phyloP scores from a whole-genome alignment of 64 coral and sea anemone species.

The Stylophora pistillata region DNA sequence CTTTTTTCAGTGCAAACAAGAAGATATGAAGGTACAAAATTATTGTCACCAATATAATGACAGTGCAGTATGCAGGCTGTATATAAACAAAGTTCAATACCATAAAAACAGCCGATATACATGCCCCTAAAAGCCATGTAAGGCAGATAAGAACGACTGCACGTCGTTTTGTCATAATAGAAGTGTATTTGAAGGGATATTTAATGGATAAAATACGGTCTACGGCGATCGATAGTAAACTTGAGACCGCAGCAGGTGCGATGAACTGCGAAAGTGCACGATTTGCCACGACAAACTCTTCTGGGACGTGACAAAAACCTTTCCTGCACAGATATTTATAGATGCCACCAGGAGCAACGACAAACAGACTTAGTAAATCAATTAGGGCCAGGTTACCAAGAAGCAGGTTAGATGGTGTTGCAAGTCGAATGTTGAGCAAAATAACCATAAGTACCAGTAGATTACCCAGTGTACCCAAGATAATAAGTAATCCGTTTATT shows the following conservation, averaged over 20 bases:
- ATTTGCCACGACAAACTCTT: neutral
- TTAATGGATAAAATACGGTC: constrained; percentile 27
- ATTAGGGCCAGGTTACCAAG: constrained; percentile 18
- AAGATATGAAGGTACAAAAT: constrained; percentile 24
- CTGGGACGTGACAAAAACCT: neutral
- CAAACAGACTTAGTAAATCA: constrained; percentile 7
- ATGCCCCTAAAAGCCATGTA: neutral
- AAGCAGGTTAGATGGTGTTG: constrained; percentile 18
- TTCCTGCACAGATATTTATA: neutral
- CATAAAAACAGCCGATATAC: neutral
- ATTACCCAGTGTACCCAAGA: constrained; percentile 32
- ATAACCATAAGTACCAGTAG: constrained; percentile 19
- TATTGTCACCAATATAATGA: constrained; percentile 3
- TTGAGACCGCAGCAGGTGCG: constrained; percentile 8
- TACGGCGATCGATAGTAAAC: constrained; percentile 23
- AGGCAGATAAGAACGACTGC: neutral
- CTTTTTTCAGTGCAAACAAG: constrained; percentile 18
- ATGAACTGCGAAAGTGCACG: constrained; percentile 14
- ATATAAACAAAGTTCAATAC: constrained; percentile 14
- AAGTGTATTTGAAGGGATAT: constrained; percentile 26
- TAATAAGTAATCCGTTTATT: neutral
- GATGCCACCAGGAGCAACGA: constrained; percentile 1
- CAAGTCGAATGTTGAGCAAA: constrained; percentile 11
- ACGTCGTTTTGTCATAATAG: neutral
- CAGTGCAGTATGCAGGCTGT: constrained; percentile 9